Evolutionary conservation across 2,888 invertebrate species (phyloP).

Genomic region (Spilosoma lubricipeda): DNA sequence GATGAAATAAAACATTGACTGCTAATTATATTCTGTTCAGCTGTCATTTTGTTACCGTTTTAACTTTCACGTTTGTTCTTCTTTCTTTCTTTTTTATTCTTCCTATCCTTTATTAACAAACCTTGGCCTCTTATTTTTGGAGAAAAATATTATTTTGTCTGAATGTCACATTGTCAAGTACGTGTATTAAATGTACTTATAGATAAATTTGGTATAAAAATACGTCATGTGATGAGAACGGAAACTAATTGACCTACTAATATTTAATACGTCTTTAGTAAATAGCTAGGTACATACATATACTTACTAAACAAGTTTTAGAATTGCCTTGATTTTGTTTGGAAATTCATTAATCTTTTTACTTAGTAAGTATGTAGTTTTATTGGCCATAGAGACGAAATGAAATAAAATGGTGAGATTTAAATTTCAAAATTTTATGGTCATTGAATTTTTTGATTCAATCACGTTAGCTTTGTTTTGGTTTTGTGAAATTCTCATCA

Average conservation of each 20-base stretch:
- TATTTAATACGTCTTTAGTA: constrained; percentile 62
- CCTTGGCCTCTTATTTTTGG: neutral
- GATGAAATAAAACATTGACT: constrained; percentile 29
- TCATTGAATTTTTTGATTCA: neutral
- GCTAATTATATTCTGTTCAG: constrained; percentile 43
- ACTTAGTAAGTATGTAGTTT: constrained; percentile 14
- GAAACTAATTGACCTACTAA: constrained; percentile 71
- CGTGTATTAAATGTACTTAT: constrained; percentile 12
- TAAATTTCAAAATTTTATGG: neutral
- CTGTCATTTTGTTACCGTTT: constrained; percentile 20
- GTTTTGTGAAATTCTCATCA: neutral
- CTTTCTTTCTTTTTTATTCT: constrained; percentile 12
- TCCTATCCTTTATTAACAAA: constrained; percentile 18
- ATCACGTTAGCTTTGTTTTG: neutral
- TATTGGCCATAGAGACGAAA: neutral
- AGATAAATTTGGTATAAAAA: constrained; percentile 16
- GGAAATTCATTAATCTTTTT: constrained; percentile 21
- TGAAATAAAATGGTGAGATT: neutral
- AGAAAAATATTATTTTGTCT: neutral
- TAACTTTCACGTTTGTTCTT: constrained; percentile 33
- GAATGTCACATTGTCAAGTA: neutral
- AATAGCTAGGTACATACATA: constrained; percentile 44
- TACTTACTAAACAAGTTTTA: constrained; percentile 59
- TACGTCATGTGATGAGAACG: constrained; percentile 62
- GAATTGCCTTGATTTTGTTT: constrained; percentile 51